phyloP scores from a whole-genome alignment of 2,888 invertebrate genomes.

The Bembecia ichneumoniformis region DNA sequence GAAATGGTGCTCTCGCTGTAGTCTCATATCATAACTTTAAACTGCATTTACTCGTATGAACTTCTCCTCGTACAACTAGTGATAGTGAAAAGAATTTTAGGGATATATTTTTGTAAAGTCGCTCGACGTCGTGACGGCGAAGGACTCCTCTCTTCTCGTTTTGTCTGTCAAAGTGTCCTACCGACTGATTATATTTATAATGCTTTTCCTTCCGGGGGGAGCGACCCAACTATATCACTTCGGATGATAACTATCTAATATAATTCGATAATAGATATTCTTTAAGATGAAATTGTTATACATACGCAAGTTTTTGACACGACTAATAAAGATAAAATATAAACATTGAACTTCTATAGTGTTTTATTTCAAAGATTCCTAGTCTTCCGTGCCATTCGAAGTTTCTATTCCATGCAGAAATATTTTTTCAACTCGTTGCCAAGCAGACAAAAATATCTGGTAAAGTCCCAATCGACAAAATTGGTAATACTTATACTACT shows the following conservation, averaged over 20 bases:
- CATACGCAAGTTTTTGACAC: constrained; percentile 46
- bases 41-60: constrained; percentile 50
- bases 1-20: constrained; percentile 64
- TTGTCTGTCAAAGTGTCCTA: constrained; percentile 7
- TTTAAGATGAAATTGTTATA: constrained; percentile 35
- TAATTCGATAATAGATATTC: neutral
- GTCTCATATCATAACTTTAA: constrained; percentile 65
- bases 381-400: too few relatives aligned
- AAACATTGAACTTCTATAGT: constrained; percentile 2
- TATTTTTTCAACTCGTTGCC: too few relatives aligned
- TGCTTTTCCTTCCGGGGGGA: neutral
- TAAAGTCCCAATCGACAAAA: too few relatives aligned
- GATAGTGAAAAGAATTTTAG: constrained; percentile 36
- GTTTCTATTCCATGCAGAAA: too few relatives aligned
- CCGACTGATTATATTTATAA: constrained; percentile 3
- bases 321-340: constrained; percentile 36
- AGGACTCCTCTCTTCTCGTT: constrained; percentile 7
- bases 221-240: constrained; percentile 1
- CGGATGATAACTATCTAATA: neutral
- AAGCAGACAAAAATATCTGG: constrained; percentile 2
- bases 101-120: constrained; percentile 64
- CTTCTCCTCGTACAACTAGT: constrained; percentile 43
- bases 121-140: too few relatives aligned
- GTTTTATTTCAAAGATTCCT: too few relatives aligned
- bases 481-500: too few relatives aligned